phyloP scores from a whole-genome alignment of 2,797 vertebrate genomes.

The Macrochelys suwanniensis region DNA sequence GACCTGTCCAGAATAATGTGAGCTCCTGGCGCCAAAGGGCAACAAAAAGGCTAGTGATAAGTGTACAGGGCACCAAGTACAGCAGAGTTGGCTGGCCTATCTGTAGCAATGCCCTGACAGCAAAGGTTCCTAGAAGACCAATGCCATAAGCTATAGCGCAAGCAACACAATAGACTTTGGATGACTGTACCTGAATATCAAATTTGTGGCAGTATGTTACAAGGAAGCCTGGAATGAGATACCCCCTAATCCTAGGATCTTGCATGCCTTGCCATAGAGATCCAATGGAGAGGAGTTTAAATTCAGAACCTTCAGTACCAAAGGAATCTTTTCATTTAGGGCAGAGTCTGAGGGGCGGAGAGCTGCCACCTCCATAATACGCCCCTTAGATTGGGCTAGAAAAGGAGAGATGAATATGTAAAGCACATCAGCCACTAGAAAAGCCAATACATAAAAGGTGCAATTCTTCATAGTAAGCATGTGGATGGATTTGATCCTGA shows the following conservation, averaged over 20 bases:
- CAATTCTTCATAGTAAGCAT: conserved; percentile 81
- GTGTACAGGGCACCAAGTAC: conserved; percentile 91
- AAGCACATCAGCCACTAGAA: conserved; percentile 91
- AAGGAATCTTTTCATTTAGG: conserved; percentile 88
- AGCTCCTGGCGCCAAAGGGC: conserved; percentile 89
- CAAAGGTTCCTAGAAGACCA: conserved; percentile 90
- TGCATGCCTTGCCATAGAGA: conserved; percentile 84
- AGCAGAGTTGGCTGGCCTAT: conserved; percentile 91
- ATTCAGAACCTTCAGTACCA: conserved; percentile 86
- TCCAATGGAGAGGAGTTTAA: conserved; percentile 83
- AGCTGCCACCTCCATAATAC: conserved; percentile 87
- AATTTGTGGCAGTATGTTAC: conserved; percentile 87
- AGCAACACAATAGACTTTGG: conserved; percentile 89
- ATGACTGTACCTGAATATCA: conserved; percentile 85
- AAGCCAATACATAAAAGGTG: conserved; percentile 85
- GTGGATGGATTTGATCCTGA: conserved; percentile 23
- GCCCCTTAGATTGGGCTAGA: conserved; percentile 84
- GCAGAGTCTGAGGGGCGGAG: conserved; percentile 84
- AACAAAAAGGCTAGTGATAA: conserved; percentile 89
- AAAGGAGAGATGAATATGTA: conserved; percentile 88
- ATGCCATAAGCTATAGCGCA: conserved; percentile 89
- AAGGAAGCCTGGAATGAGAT: conserved; percentile 87
- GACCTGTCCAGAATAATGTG: conserved; percentile 90
- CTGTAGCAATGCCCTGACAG: conserved; percentile 89
- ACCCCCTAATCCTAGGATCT: conserved; percentile 86